These are phyloP conservation scores for Tribolium freemani DNA, from an alignment of 2,888 invertebrate species.

Conservation along the genomic window DNA sequence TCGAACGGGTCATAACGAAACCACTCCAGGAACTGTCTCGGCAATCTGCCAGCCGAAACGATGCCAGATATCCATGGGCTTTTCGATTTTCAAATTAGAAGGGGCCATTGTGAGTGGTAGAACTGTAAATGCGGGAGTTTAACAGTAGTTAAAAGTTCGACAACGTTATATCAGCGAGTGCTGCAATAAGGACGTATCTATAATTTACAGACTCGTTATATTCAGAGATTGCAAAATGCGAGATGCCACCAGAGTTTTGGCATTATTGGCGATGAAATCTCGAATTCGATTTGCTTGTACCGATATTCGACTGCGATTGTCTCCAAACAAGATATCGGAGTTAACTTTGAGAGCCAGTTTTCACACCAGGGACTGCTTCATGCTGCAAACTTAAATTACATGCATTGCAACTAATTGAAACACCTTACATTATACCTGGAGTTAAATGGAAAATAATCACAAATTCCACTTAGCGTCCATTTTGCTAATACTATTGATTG, in stretches of 20 bases:
- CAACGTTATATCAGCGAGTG: conserved; percentile 31
- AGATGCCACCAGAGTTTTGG: neutral
- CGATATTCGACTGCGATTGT: neutral
- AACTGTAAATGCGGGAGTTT: conserved; percentile 48
- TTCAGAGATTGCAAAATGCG: neutral
- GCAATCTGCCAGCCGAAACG: conserved; percentile 51
- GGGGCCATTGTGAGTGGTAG: conserved; percentile 45
- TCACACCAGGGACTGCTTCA: neutral
- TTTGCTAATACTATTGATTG: neutral
- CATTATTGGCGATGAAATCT: conserved; percentile 5
- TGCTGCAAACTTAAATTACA: neutral
- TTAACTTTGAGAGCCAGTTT: neutral
- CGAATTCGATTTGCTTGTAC: neutral
- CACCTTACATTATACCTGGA: neutral
- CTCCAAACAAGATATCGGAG: neutral
- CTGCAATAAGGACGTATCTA: conserved; percentile 21
- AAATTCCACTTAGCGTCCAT: neutral
- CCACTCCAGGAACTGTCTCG: conserved; percentile 55
- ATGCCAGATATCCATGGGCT: conserved; percentile 46
- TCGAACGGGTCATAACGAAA: conserved; percentile 55
- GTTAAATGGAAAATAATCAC: neutral
- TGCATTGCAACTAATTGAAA: neutral
- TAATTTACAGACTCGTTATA: conserved; percentile 20
- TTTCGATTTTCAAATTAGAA: conserved; percentile 50
- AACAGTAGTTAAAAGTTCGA: conserved; percentile 48